These are phyloP conservation scores for Paramuricea clavata DNA, from an alignment of 92 coral and sea anemone species.

Conservation along the genomic window DNA sequence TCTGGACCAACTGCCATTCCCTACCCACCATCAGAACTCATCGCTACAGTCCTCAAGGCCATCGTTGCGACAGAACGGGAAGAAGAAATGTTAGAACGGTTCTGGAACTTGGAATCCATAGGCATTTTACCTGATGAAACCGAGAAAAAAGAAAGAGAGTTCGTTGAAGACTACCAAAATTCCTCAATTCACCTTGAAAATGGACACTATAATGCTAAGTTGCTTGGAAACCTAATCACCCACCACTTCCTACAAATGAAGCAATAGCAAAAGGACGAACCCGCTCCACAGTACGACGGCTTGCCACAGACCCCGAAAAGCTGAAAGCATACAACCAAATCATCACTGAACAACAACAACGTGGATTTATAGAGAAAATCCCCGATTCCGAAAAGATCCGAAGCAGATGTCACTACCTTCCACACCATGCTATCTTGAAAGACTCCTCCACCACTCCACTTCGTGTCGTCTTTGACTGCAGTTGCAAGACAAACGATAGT, in stretches of 20 bases:
- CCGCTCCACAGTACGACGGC: slow-evolving; percentile 36
- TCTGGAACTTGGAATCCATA: too few relatives aligned
- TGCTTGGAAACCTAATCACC: not conserved
- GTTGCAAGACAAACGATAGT: too few relatives aligned
- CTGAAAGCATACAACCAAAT: slow-evolving; percentile 36
- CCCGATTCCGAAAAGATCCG: slow-evolving; percentile 1
- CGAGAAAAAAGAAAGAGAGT: not conserved
- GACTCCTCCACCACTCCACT: slow-evolving; percentile 66
- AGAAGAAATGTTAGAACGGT: too few relatives aligned
- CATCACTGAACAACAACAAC: slow-evolving; percentile 26
- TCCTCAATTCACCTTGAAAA: slow-evolving; percentile 28
- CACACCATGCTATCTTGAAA: slow-evolving; percentile 65
- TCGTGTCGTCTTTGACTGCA: slow-evolving; percentile 63
- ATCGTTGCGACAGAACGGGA: too few relatives aligned
- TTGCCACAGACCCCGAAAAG: slow-evolving; percentile 35
- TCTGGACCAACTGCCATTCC: too few relatives aligned
- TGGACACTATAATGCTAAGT: slow-evolving; percentile 19
- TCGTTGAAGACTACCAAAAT: slow-evolving; percentile 4
- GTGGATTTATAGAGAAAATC: slow-evolving; percentile 69
- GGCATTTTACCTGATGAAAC: too few relatives aligned
- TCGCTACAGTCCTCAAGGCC: too few relatives aligned
- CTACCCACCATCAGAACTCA: too few relatives aligned
- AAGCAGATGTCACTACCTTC: slow-evolving; percentile 52
- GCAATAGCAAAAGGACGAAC: slow-evolving; percentile 27
- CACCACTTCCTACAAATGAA: not conserved